Percentiles rank a stretch among this genome's conserved stretches.
These are phyloP conservation scores for Euglossa dilemma DNA, from an alignment of 1,140 invertebrate genomes.

Conservation along the genomic window DNA sequence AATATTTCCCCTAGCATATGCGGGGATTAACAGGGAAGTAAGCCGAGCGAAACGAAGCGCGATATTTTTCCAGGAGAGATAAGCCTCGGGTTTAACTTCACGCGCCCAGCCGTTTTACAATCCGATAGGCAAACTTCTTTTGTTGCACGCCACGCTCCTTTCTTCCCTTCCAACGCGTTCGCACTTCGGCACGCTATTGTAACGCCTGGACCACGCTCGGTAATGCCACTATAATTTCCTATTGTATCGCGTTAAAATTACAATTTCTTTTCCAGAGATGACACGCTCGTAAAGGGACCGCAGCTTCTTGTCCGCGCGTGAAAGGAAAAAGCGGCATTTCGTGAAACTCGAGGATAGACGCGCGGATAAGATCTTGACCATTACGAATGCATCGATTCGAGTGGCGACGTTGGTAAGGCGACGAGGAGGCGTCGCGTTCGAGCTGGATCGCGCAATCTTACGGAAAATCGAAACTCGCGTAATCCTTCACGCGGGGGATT, in stretches of 20 bases:
- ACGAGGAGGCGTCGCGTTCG: neutral
- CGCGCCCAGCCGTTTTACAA: slow-evolving; percentile 40
- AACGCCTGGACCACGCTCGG: neutral
- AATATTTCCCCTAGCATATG: slow-evolving; percentile 21
- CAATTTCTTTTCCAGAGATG: neutral
- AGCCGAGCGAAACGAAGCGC: slow-evolving; percentile 9
- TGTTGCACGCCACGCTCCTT: slow-evolving; percentile 7
- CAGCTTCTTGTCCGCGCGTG: too few species aligned
- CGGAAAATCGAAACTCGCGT: slow-evolving; percentile 73
- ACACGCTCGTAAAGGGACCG: too few species aligned
- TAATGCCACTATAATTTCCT: neutral
- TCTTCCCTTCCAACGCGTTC: neutral
- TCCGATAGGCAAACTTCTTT: slow-evolving; percentile 51
- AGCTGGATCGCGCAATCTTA: slow-evolving; percentile 57
- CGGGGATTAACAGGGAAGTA: neutral
- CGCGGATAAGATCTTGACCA: slow-evolving; percentile 44
- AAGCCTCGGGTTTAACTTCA: slow-evolving; percentile 39
- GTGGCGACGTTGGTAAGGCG: neutral
- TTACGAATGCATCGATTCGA: neutral
- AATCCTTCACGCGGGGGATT: slow-evolving; percentile 71
- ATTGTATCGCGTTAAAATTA: neutral
- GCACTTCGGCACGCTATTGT: neutral
- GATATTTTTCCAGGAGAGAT: slow-evolving; percentile 60
- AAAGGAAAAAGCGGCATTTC: neutral
- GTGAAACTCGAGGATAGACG: slow-evolving; percentile 13